Evolutionary conservation across 2,797 vertebrate genomes (phyloP).

Genomic region (Megaceryle alcyon): DNA sequence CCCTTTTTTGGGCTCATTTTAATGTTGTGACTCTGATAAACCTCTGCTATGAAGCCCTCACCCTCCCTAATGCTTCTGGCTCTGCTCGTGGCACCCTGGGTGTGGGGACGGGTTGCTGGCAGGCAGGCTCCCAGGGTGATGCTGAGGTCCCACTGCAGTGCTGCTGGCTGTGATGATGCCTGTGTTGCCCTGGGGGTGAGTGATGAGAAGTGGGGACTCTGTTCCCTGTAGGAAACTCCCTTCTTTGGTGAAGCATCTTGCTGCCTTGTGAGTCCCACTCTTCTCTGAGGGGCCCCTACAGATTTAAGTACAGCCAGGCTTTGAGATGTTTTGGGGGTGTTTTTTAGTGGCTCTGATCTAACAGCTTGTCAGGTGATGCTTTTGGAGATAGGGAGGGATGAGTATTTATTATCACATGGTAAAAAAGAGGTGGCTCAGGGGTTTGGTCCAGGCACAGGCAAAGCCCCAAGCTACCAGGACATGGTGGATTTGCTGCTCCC

Average conservation of each 20-base stretch:
- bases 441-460: neutral
- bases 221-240: neutral
- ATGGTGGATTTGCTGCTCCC: neutral
- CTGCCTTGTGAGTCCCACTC: neutral
- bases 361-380: neutral
- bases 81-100: neutral
- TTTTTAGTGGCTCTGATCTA: neutral
- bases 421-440: neutral
- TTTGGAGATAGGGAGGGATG: neutral
- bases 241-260: neutral
- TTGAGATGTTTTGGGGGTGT: rapidly evolving
- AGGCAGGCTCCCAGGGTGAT: neutral
- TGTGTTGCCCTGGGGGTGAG: neutral
- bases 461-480: neutral
- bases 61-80: neutral
- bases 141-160: neutral
- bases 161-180: neutral
- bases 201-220: rapidly evolving
- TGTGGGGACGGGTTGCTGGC: neutral
- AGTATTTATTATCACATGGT: rapidly evolving
- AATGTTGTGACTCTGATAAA: neutral
- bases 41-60: neutral
- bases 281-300: rapidly evolving
- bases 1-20: neutral
- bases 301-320: neutral